Percentiles rank a stretch among this genome's conserved stretches.
phyloP scores from a whole-genome alignment of 2,888 invertebrate species.

The Ypsolopha sequella region DNA sequence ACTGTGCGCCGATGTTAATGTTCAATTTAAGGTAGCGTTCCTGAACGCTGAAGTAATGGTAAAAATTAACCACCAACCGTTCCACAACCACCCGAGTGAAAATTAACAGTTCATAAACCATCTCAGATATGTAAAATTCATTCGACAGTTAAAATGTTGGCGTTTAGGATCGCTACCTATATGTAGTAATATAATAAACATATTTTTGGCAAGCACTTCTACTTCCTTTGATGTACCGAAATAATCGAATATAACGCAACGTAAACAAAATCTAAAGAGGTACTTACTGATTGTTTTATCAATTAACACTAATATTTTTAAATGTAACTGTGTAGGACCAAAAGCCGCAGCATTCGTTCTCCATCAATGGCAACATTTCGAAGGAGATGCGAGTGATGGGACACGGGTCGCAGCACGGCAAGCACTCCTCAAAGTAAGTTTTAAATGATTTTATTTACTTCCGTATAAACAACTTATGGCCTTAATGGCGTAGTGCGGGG shows the following conservation, averaged over 20 bases:
- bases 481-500: too few species aligned
- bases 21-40: too few species aligned
- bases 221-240: not conserved
- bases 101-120: too few species aligned
- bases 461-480: not conserved
- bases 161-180: too few species aligned
- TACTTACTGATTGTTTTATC: not conserved
- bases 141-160: too few species aligned
- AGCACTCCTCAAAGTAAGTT: conserved; percentile 56
- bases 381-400: conserved; percentile 94
- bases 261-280: not conserved
- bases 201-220: not conserved
- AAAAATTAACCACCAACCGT: too few species aligned
- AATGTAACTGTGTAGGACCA: conserved; percentile 59
- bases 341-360: conserved; percentile 72
- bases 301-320: not conserved
- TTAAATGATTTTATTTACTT: not conserved
- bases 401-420: conserved; percentile 82
- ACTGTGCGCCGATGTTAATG: too few species aligned
- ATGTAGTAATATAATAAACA: not conserved
- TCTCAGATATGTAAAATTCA: too few species aligned
- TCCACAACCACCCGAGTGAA: too few species aligned
- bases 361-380: conserved; percentile 83
- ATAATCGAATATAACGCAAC: not conserved
- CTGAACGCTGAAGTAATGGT: too few species aligned